Base-by-base conservation (phyloP, 2,113 vertebrate species). In the Crotalus viridis region DNA sequence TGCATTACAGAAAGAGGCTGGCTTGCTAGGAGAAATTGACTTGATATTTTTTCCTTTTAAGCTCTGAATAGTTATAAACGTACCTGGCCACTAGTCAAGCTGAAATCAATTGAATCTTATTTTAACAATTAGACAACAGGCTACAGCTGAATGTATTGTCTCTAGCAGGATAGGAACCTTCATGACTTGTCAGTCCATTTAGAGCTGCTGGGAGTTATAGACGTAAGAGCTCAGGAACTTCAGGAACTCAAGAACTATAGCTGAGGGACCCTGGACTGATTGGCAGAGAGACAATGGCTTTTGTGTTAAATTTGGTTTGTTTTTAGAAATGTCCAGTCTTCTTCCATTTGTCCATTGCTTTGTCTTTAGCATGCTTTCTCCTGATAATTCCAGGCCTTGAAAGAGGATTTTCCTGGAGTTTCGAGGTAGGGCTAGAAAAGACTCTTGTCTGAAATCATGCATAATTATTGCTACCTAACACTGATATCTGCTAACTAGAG, bases 211-310 rank as follows among this genome's bases (percentile, higher is more conserved):
- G 22, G 85, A 26, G 85, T 86, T 48, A 86, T 22, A 46, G 85
- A 13, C 4, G 3, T 54, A 33, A 69, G 15, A 54, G 28, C 15
- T 54, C 51, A 88, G 17, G 74, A 54, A 19, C 17, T n/a, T n/a
- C 51, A 19, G 21, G 51, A 54, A 52, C 48, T 48, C 46, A 48
- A 48, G 48, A 48, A 48, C 48, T 48, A 48, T 48, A 8, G 48
- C 48, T 48, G 6, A 48, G 48, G 48, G n/a, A 54, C 7, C 13
- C 51, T n/a, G 52, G 15, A 8, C 52, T 88, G 87, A n/a, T 13
- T 88, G 43, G 57, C 88, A 69, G 86, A 92, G 89, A 90, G 91
- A 74, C 90, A 92, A 87, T 94, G 93, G 87, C 89, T 91, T 39
- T 94, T 87, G 91, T 89, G 69, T 96, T 93, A 93, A 52, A 93